Percentiles rank a stretch among this genome's conserved stretches.
phyloP scores from a whole-genome alignment of 2,888 invertebrate species.

The Chirona hameri region DNA sequence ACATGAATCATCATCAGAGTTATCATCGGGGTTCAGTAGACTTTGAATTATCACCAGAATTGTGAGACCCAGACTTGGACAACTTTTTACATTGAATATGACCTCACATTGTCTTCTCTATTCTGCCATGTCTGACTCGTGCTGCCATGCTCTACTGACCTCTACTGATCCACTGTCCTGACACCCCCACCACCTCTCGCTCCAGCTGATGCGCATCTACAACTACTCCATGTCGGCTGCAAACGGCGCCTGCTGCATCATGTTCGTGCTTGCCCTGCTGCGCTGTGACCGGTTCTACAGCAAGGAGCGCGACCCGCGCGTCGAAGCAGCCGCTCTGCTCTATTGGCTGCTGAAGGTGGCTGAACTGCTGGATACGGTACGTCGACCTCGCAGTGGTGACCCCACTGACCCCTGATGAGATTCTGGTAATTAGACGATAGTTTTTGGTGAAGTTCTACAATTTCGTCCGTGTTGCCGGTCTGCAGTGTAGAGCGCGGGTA shows the following conservation, averaged over 20 bases:
- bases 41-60: too few species aligned
- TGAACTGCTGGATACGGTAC: background rate
- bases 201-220: background rate
- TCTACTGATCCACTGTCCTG: too few species aligned
- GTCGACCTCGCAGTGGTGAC: background rate
- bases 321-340: background rate
- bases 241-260: background rate
- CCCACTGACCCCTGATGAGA: too few species aligned
- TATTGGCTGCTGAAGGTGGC: conserved; percentile 10
- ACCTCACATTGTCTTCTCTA: background rate
- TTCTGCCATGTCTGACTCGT: too few species aligned
- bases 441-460: too few species aligned
- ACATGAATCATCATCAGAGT: too few species aligned
- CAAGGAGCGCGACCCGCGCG: background rate
- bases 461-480: too few species aligned
- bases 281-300: conserved; percentile 1
- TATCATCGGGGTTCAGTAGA: too few species aligned
- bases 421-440: too few species aligned
- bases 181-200: background rate
- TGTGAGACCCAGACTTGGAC: background rate
- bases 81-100: background rate
- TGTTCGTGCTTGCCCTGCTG: background rate
- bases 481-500: too few species aligned
- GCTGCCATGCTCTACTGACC: too few species aligned
- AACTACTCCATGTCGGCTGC: background rate